Evolutionary conservation across 1,140 invertebrate species (phyloP), one percentile per base, ranked within the genome.

Genomic region (Ectropis grisescens): DNA sequence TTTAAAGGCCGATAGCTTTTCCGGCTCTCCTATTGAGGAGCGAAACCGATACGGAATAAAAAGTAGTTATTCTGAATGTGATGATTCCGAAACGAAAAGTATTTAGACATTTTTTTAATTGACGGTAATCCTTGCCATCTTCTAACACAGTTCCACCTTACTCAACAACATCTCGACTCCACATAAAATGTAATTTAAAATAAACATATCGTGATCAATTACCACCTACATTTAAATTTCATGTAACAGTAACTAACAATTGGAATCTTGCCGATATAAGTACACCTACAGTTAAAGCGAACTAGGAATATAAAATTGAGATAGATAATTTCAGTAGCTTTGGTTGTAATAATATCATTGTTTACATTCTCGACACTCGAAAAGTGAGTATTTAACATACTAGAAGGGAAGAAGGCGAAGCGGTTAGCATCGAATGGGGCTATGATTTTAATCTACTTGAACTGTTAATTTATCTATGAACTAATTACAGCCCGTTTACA

Each of bases 281-380:
- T n/a, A n/a, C 58, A 68, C 51, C 74, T 76, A 75, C 58, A 41
- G 58, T 74, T 80, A 80, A 80, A 76, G 71, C 75, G 68, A 72
- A 76, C 71, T 80, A 80, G 69, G 75, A 80, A 80, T 80, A 80
- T 57, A 62, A 26, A 67, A 65, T 69, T 74, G 71, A 79, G 67
- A 76, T 75, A 80, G 68, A 71, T 69, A 72, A 75, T 71, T 75
- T 79, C 70, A 72, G 59, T 60, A 69, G 61, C 75, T 80, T 80
- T 76, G 75, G 75, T 72, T 72, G 66, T 7, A 2, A 56, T 66
- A 70, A 72, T 78, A 72, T 70, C 60, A 66, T 65, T 58, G 37
- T 37, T 51, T 58, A 31, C 26, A 32, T 11, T 29, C 26, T 11
- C 35, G 16, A 30, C 29, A 38, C 39, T 38, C 35, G 23, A 30